Evolutionary conservation across 2,888 invertebrate genomes (phyloP), one percentile per base, ranked within the genome.

Genomic region (Drosophila prolongata): DNA sequence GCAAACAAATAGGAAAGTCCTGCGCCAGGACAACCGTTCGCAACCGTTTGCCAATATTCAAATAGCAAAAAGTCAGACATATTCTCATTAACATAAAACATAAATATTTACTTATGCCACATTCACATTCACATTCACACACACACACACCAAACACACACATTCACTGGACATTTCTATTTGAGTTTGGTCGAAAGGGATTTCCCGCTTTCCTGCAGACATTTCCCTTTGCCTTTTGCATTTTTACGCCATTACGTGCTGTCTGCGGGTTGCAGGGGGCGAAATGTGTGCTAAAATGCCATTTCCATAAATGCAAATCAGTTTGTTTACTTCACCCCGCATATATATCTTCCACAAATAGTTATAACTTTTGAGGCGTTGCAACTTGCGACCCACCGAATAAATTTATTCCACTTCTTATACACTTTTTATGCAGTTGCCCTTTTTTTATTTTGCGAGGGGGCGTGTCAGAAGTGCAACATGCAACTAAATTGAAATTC

Each of bases 11-110:
- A 52, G 30, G 58, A 78, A 60, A 27, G 67, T 77, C 61, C 79
- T 58, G 69, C 55, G 53, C 44, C 44, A 38, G 68, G 69, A 47
- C 34, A 34, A 19, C 49, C 44, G 19, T 52, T 65, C 53, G 54
- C 64, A 55, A 61, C 75, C 84, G 77, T 80, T 81, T 87, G 85
- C 87, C 86, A 86, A 86, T 90, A 87, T 85, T 89, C 89, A 89
- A 90, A 90, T 84, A 86, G 78, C 90, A 90, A 89, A 90, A 90
- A 90, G 90, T 90, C 90, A 90, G 89, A 84, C 80, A 83, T 76
- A 86, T 89, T 84, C 90, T 90, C 90, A 90, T 90, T 90, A 90
- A 89, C 90, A 90, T 90, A 90, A 90, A 90, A 89, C 90, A 90
- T 87, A 90, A 90, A 90, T 90, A 86, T 89, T 86, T 89, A 86